A percentile compares a stretch with the other conserved stretches of the same genome.
These are phyloP conservation scores for Tragelaphus oryx DNA, from an alignment of 2,797 vertebrate genomes.

Conservation along the genomic window DNA sequence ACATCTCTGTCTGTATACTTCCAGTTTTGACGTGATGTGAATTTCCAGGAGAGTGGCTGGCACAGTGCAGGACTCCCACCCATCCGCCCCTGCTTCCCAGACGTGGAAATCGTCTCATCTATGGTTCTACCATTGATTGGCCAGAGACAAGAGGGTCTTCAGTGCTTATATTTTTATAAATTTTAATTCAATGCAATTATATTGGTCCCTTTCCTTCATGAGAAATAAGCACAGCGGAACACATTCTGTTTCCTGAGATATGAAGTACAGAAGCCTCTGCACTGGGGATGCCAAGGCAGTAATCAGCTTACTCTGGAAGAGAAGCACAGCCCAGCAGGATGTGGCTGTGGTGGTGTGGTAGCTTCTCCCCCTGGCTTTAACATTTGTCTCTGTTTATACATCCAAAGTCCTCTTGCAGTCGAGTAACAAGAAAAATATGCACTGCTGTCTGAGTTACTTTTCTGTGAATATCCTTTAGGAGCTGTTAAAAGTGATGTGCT, in stretches of 20 bases:
- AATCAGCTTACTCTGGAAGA: neutral
- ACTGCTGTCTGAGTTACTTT: neutral
- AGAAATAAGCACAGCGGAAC: neutral
- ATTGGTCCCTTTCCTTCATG: neutral
- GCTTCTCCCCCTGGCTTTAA: neutral
- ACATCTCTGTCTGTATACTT: rapidly evolving
- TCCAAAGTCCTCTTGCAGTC: neutral
- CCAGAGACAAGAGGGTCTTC: neutral
- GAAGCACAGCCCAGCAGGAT: neutral
- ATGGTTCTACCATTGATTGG: neutral
- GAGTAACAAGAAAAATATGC: constrained; percentile 40
- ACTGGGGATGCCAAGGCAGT: neutral
- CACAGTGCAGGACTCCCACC: rapidly evolving
- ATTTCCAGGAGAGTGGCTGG: rapidly evolving
- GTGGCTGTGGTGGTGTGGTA: neutral
- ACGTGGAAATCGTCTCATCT: rapidly evolving
- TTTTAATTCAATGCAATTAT: neutral
- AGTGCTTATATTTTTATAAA: neutral
- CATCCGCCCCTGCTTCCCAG: rapidly evolving
- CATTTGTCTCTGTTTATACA: constrained; percentile 6
- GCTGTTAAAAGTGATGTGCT: neutral
- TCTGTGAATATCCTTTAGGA: neutral
- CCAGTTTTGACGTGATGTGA: neutral
- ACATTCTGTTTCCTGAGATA: neutral
- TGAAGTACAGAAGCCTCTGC: neutral